Evolutionary conservation across 2,797 vertebrate genomes (phyloP), one percentile per base, ranked within the genome.

Genomic region (Rhadinocentrus ornatus): DNA sequence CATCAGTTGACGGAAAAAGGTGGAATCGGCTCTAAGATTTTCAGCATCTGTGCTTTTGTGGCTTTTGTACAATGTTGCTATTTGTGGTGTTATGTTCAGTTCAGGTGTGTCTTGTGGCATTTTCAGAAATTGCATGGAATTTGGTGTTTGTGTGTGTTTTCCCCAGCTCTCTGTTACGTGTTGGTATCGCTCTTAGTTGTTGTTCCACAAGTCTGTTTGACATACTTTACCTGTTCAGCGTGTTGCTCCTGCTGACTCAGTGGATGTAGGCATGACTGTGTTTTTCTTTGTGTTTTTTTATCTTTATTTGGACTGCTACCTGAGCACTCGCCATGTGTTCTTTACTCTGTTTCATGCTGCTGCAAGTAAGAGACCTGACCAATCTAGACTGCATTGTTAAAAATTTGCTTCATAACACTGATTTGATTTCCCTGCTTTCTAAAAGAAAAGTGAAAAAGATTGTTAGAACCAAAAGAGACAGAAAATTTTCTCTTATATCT

Each of bases 1-100:
- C 26, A 32, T 54, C 26, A 22, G 1, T 65, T 75, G 52, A 67
- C 31, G 62, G 91, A 90, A 91, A 91, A 93, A 92, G 90, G 90
- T 93, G 92, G 80, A 89, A 82, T 84, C 62, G 50, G 69, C 84
- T 89, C 71, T 72, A 66, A 70, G 24, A 53, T 79, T 71, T 55
- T 69, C 56, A 83, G 84, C 82, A 78, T 84, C 77, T 87, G 73
- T 84, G 79, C 81, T 73, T 59, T 0, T 75, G 46, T 84, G 57
- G 58, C 60, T 77, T 71, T 65, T 61, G 67, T 82, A 34, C 24
- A 1, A 16, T 66, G 34, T 75, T 69, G 78, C 77, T 79, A 59
- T 86, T 73, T 77, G 66, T 80, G 64, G 48, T 52, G 35, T 53
- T 35, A 69, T 27, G 56, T 73, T 67, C 15, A 80, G 70, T 80